phyloP scores from a whole-genome alignment of 2,797 vertebrate genomes.

The Acanthurus lineatus region DNA sequence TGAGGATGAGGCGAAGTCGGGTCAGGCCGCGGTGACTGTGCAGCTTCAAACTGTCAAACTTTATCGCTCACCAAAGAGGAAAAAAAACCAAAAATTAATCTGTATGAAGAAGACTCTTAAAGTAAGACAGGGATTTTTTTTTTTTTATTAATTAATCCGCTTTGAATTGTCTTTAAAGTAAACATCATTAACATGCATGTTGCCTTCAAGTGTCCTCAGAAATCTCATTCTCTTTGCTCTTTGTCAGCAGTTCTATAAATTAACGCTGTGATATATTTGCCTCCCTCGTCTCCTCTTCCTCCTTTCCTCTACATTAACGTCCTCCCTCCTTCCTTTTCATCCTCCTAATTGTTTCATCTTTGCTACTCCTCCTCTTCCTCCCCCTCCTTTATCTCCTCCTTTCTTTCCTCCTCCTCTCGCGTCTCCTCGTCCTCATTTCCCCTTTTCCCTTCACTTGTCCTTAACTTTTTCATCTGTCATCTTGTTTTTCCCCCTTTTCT shows the following conservation, averaged over 20 bases:
- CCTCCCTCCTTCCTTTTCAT: not conserved
- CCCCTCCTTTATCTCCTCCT: not conserved
- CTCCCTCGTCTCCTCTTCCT: not conserved
- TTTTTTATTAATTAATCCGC: not conserved
- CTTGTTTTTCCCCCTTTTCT: not conserved
- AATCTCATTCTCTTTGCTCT: not conserved
- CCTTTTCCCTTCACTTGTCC: not conserved
- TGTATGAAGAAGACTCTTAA: slow-evolving; percentile 5
- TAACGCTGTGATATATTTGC: too few relatives aligned
- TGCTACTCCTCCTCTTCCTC: not conserved
- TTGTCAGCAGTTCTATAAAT: not conserved
- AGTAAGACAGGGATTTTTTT: not conserved
- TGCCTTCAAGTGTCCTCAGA: slow-evolving; percentile 47
- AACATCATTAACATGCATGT: not conserved
- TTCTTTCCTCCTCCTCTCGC: not conserved
- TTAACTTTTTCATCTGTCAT: not conserved
- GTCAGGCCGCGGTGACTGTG: slow-evolving; percentile 17
- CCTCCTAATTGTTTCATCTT: not conserved
- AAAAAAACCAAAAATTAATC: not conserved
- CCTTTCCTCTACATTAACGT: not conserved
- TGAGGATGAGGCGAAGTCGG: not conserved
- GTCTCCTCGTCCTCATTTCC: not conserved
- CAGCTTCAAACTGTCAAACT: not conserved
- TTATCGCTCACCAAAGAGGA: not conserved
- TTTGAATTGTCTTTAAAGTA: not conserved